Evolutionary conservation across 2,888 invertebrate genomes (phyloP), one percentile per base, ranked within the genome.

Genomic region (Drosophila kuntzei): DNA sequence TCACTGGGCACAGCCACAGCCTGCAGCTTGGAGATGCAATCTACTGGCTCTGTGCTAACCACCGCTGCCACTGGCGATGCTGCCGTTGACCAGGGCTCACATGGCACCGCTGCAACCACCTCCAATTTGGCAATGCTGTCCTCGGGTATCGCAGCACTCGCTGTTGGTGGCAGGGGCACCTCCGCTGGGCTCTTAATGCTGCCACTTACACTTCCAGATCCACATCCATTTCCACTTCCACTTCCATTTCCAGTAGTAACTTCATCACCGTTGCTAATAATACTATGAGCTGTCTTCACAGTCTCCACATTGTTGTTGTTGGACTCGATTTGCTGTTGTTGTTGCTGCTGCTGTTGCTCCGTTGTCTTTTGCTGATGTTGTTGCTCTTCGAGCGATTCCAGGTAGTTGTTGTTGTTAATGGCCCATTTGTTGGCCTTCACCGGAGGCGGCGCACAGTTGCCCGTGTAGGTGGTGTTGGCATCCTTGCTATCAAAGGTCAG

Each of bases 1-100:
- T 94, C 94, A 50, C 93, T 94, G 88, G 94, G 95, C 92, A 95
- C 95, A 79, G 95, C 95, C 89, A 95, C 95, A 80, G 95, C 95
- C 93, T 95, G 95, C 92, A 95, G 93, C 92, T 94, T 94, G 90
- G 95, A 94, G 92, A 94, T 94, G 89, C 94, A 94, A 89, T 94
- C 94, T 32, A 92, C 92, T 16, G 92, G 91, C 71, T 92, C 92
- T 25, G 82, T 57, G 58, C 37, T 51, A 49, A 59, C 87, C 7
- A 50, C 53, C 9, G 59, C 71, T 27, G 27, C 53, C n/a, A 58
- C 76, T 0, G 88, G 69, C 4, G 80, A 41, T 0, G 84, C 55
- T 0, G 84, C 54, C 37, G 86, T 68, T 44, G 90, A 85, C 92
- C 92, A 91, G 4, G 91, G 88, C 76, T 92, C 91, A 62, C 91